These are phyloP conservation scores for Chromobotia macracanthus DNA, from an alignment of 2,797 vertebrate genomes.

Conservation along the genomic window DNA sequence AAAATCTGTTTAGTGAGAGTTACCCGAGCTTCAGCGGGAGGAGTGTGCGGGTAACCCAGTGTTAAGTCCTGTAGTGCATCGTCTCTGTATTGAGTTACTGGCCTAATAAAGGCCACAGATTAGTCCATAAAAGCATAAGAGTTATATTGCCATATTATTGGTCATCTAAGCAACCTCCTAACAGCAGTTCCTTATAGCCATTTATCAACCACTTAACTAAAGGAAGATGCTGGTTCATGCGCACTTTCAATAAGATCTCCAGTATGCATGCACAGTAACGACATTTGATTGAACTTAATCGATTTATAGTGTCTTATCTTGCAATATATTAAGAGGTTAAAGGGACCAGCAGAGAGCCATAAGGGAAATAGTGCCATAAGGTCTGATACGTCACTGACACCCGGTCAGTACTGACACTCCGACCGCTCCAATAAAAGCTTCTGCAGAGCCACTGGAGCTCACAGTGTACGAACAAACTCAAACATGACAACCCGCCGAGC, in stretches of 20 bases:
- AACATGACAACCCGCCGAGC: constrained; percentile 51
- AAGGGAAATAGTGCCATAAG: constrained; percentile 3
- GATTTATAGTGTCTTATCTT: constrained; percentile 47
- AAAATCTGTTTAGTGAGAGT: no score
- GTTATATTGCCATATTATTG: constrained; percentile 13
- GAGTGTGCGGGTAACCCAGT: constrained; percentile 15
- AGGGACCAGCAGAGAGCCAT: not conserved
- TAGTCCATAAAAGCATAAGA: constrained; percentile 51
- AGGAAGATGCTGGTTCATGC: not conserved
- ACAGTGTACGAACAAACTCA: no score
- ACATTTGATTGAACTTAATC: not conserved
- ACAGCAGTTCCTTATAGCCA: not conserved
- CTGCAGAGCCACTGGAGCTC: no score
- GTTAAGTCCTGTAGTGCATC: constrained; percentile 11
- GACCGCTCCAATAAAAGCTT: constrained; percentile 26
- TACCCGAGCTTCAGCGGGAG: constrained; percentile 4
- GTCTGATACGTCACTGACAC: constrained; percentile 43
- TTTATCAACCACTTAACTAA: not conserved
- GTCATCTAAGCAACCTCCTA: not conserved
- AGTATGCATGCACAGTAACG: not conserved
- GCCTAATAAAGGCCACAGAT: constrained; percentile 50
- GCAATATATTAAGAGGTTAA: constrained; percentile 19
- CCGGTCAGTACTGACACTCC: constrained; percentile 36
- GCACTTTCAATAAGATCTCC: not conserved
- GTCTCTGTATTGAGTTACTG: constrained; percentile 19